Base-by-base conservation (phyloP, 2,888 invertebrate genomes). In the Clivina fossor region DNA sequence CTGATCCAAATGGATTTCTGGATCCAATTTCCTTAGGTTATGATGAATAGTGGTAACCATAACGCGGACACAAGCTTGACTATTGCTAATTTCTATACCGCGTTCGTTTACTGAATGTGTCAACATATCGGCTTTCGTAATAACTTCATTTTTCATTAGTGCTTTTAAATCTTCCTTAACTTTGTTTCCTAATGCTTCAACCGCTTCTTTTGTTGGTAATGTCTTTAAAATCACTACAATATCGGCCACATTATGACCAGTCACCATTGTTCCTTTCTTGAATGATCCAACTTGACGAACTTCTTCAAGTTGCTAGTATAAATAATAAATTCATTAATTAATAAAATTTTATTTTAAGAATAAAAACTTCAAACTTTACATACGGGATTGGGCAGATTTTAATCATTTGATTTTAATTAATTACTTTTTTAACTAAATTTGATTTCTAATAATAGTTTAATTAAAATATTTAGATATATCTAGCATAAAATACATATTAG, bases 261-360 rank as follows among this genome's bases (percentile, higher is more conserved):
- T 87, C 70, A 97, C 84, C 90, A 98, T 95, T 0, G 98, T 98
- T 1, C 97, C 96, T 69, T 98, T 97, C 74, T 98, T 98, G 74
- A 93, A 97, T 0, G 97, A 94, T 0, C 98, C 98, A 4, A 99
- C 97, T 75, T 95, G 95, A 1, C 96, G 82, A 0, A 96, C 94
- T 74, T 97, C 97, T 69, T 93, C 93, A 43, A 93, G 77, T 84
- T 91, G 89, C 89, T 90, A 63, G 11, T 72, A 71, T 62, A 63
- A 61, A 47, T 8, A 51, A 56, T 60, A 59, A 13, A 26, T 37
- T 53, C 16, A 18, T 48, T 20, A 20, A 48, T 35, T 24, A n/a
- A n/a, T n/a, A n/a, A n/a, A n/a, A n/a, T n/a, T n/a, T n/a, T n/a
- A n/a, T n/a, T n/a, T n/a, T n/a, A n/a, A n/a, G n/a, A n/a, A n/a